Base-by-base conservation (phyloP, 2,113 vertebrate species). In the Ictalurus punctatus region DNA sequence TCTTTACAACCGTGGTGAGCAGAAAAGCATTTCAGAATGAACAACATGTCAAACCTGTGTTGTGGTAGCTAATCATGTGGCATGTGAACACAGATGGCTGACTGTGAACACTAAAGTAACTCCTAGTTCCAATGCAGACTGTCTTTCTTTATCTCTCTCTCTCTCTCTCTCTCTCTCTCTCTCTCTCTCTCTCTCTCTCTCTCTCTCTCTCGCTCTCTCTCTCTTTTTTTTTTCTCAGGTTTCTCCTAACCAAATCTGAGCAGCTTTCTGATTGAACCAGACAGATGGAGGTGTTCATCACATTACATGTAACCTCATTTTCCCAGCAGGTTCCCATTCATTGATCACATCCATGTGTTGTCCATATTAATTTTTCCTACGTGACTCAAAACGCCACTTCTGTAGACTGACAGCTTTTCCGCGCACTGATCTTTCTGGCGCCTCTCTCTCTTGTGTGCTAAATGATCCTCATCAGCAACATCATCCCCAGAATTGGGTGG, bases 281-380 rank as follows among this genome's bases (percentile, higher is more conserved):
- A 88, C 85, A 87, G 88, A 91, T 89, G 90, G 88, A 91, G 71
- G 85, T 87, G 90, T 89, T 91, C 89, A 91, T 91, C 90, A 89
- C 88, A 87, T 90, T 89, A 91, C 81, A 81, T 89, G 88, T 89
- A 87, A 89, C 88, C 88, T 91, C 85, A 89, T 91, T 91, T 91
- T 91, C 90, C n/a, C 90, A 89, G 87, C 87, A 91, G 90, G 90
- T 89, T 91, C 87, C 88, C 90, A 91, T 89, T 91, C 90, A 89
- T 89, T 91, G 90, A 89, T 91, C 88, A 91, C 90, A 81, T 83
- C 85, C 81, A 58, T 56, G 59, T 86, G 85, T 87, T 91, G 87
- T 89, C 90, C 88, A 91, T 86, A 89, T 91, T 89, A 74, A 91
- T 91, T 91, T 91, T 58, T 63, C 44, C n/a, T 63, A 65, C 85